These are phyloP conservation scores for Drosophila subpulchrella DNA, from an alignment of 1,140 invertebrate species.

Conservation along the genomic window DNA sequence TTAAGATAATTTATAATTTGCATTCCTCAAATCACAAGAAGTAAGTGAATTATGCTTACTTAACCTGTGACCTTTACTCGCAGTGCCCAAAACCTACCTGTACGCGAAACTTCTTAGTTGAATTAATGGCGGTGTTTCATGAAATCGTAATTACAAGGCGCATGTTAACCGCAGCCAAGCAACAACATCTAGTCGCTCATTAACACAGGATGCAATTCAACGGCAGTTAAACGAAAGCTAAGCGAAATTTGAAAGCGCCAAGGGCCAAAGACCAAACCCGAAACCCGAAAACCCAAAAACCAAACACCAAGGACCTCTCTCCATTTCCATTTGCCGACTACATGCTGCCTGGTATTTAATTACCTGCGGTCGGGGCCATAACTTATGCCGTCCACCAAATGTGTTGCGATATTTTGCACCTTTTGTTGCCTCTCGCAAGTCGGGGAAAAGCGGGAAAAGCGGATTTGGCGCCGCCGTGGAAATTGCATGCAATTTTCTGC, in stretches of 20 bases:
- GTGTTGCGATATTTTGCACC: constrained; percentile 56
- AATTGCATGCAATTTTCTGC: constrained; percentile 62
- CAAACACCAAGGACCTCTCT: constrained; percentile 1
- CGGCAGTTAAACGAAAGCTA: constrained; percentile 46
- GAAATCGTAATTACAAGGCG: constrained; percentile 52
- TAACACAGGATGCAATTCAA: constrained; percentile 52
- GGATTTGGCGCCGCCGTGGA: constrained; percentile 19
- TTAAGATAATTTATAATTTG: too few species aligned
- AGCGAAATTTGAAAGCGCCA: constrained; percentile 46
- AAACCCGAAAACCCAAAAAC: too few species aligned
- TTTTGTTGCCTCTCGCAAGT: constrained; percentile 19
- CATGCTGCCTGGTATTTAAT: constrained; percentile 56
- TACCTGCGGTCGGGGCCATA: constrained; percentile 58
- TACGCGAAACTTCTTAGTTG: constrained; percentile 23
- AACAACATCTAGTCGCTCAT: constrained; percentile 36
- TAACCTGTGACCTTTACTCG: neutral
- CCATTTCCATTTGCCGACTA: neutral
- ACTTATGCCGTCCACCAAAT: constrained; percentile 63
- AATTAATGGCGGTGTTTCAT: constrained; percentile 48
- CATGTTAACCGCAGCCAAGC: constrained; percentile 49
- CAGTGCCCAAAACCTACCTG: neutral
- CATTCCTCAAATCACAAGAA: too few species aligned
- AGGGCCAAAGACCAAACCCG: neutral
- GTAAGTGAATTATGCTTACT: neutral
- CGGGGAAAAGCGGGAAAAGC: constrained; percentile 9